These are phyloP conservation scores for Archips xylosteana DNA, from an alignment of 2,888 invertebrate genomes.

Conservation along the genomic window DNA sequence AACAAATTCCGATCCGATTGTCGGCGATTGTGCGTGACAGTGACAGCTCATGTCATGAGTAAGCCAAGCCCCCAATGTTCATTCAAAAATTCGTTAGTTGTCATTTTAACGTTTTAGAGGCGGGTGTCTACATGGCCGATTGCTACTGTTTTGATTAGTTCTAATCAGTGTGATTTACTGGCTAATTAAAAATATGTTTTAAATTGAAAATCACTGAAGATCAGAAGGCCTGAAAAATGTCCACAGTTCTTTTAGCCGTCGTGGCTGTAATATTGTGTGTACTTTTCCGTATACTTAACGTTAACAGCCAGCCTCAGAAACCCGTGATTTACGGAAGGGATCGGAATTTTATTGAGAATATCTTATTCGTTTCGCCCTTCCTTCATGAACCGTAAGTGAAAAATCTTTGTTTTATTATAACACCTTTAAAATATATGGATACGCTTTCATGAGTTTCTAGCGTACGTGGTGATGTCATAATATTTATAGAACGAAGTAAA, in stretches of 20 bases:
- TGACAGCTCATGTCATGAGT: no score
- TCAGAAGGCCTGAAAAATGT: conserved; percentile 83
- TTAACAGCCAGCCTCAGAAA: conserved; percentile 92
- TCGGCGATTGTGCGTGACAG: no score
- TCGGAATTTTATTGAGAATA: conserved; percentile 90
- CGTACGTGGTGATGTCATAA: conserved; percentile 69
- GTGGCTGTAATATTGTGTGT: conserved; percentile 93
- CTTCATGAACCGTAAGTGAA: conserved; percentile 93
- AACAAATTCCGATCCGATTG: no score
- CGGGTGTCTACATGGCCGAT: conserved; percentile 25
- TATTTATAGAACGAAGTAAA: conserved; percentile 26
- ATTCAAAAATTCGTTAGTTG: conserved; percentile 28
- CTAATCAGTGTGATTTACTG: conserved; percentile 26
- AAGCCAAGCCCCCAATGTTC: not conserved
- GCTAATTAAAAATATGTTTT: conserved; percentile 40
- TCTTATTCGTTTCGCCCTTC: conserved; percentile 92
- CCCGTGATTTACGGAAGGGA: conserved; percentile 92
- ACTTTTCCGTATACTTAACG: conserved; percentile 93
- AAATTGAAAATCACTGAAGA: conserved; percentile 30
- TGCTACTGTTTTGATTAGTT: conserved; percentile 30
- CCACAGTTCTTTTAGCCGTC: conserved; percentile 92
- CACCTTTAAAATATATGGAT: conserved; percentile 24
- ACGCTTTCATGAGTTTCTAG: conserved; percentile 39
- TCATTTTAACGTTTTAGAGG: conserved; percentile 32
- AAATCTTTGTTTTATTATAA: conserved; percentile 20